Base-by-base conservation (phyloP, 2,113 vertebrate genomes). In the Paraplagusia blochii region DNA sequence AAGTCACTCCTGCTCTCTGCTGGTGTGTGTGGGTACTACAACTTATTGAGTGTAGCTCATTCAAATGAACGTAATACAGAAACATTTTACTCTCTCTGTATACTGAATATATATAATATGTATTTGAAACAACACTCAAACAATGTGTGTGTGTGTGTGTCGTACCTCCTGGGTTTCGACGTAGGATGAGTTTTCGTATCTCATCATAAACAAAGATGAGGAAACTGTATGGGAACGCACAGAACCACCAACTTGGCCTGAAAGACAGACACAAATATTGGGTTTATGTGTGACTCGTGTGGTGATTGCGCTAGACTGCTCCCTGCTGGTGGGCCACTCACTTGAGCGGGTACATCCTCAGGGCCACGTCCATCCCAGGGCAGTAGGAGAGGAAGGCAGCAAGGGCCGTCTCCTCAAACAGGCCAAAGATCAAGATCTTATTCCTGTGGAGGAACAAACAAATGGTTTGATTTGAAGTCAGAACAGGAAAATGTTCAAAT, bases 211-310 rank as follows among this genome's bases (percentile, higher is more conserved):
- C 87, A 84, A 96, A 96, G 90, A 95, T 95, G 87, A 96, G 91
- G 91, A 95, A 94, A 82, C 94, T 96, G 90, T 95, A 96, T 9
- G 93, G 94, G 87, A 96, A 94, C 18, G 94, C 94, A 85, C 93
- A 95, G 90, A 96, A 95, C 94, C 94, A 96, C 94, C 94, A 96
- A 68, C 91, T 95, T 66, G 93, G 93, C 90, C 94, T 96, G 77
- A 53, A 34, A 56, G 39, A 22, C 47, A 64, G 55, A 40, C 9
- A 53, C 48, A 11, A 0, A 12, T 55, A 52, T 44, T n/a, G 36
- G 11, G 7, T 38, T 38, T 9, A 38, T 2, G 12, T 12, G 1
- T 11, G 38, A 39, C 11, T 11, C 12, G 36, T 2, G 36, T 39
- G 3, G 12, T 39, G 1, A 11, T 11, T 40, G 38, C 13, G 38